A percentile compares a stretch with the other conserved stretches of the same genome.
These are phyloP conservation scores for Nyleta sp. DNA, from an alignment of 2,888 invertebrate species.

Conservation along the genomic window DNA sequence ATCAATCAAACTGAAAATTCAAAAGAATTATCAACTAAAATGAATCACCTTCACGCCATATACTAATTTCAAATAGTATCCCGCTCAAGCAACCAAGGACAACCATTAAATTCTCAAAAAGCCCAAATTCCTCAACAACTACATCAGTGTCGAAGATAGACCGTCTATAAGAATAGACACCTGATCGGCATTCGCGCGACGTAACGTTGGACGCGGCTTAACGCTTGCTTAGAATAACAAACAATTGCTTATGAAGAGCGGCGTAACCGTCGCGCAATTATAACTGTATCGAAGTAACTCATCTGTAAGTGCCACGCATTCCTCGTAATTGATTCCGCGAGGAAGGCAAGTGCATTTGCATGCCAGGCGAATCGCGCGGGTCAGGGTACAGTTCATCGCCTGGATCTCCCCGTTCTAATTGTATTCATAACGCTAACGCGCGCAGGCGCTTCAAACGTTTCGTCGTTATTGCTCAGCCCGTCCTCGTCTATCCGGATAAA, in stretches of 20 bases:
- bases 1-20: too few relatives aligned
- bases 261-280: constrained; percentile 36
- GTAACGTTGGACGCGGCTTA: constrained; percentile 7
- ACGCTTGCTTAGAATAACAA: constrained; percentile 31
- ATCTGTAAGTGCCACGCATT: constrained; percentile 42
- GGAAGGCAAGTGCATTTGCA: constrained; percentile 47
- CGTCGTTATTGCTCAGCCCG: background rate
- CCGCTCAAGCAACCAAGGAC: too few relatives aligned
- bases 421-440: constrained; percentile 23
- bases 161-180: constrained; percentile 10
- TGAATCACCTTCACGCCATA: too few relatives aligned
- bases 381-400: constrained; percentile 45
- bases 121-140: too few relatives aligned
- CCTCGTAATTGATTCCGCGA: constrained; percentile 44
- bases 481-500: constrained; percentile 23
- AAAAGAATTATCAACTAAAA: too few relatives aligned
- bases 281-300: constrained; percentile 53
- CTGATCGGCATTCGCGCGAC: constrained; percentile 24
- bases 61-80: too few relatives aligned
- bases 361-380: constrained; percentile 32
- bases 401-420: constrained; percentile 31
- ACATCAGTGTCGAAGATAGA: too few relatives aligned
- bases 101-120: too few relatives aligned
- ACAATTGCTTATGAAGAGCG: constrained; percentile 40
- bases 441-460: constrained; percentile 20